These are phyloP conservation scores for Apolygus lucorum DNA, from an alignment of 1,140 invertebrate species.

Conservation along the genomic window DNA sequence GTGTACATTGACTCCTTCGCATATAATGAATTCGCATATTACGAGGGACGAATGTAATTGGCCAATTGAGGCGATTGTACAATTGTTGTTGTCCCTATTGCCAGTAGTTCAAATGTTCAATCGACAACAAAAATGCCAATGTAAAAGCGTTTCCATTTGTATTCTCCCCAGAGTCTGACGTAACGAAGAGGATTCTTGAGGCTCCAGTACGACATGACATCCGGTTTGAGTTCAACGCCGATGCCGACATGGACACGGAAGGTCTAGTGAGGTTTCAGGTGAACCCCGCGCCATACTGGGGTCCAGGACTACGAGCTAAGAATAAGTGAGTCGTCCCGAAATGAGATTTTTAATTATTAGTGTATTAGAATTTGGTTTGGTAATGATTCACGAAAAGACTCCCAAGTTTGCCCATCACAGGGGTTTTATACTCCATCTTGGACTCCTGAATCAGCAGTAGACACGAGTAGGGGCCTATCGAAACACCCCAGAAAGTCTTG, in stretches of 20 bases:
- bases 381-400: too few species aligned
- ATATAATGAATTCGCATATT: too few species aligned
- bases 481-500: too few species aligned
- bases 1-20: too few species aligned
- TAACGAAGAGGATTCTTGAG: not conserved
- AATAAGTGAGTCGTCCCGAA: constrained; percentile 61
- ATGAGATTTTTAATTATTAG: not conserved
- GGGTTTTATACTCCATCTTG: too few species aligned
- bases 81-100: constrained; percentile 77
- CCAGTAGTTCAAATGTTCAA: too few species aligned
- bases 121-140: constrained; percentile 49
- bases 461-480: too few species aligned
- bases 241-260: constrained; percentile 37
- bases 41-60: too few species aligned
- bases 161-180: not conserved
- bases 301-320: constrained; percentile 66
- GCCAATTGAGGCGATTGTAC: too few species aligned
- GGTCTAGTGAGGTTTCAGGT: constrained; percentile 66
- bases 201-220: not conserved
- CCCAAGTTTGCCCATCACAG: too few species aligned
- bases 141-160: not conserved
- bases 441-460: too few species aligned
- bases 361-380: not conserved
- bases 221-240: not conserved
- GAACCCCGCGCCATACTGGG: constrained; percentile 82